Base-by-base conservation (phyloP, 2,113 vertebrate species). In the Nyctereutes procyonoides region DNA sequence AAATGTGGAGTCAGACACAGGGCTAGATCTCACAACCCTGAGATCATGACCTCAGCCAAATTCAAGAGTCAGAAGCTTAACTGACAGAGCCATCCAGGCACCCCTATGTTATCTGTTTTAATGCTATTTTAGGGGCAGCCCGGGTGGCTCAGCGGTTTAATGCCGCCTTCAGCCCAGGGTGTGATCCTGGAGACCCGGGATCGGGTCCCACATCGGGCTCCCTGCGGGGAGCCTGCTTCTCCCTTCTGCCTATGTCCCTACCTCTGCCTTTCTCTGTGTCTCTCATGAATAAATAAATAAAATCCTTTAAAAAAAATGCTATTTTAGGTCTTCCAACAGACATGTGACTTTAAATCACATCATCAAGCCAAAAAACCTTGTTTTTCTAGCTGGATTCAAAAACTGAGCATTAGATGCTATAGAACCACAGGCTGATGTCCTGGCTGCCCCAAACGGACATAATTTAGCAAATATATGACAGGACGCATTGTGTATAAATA, bases 291-390 rank as follows among this genome's bases (percentile, higher is more conserved):
- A n/a, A n/a, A n/a, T n/a, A n/a, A n/a, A n/a, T n/a, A n/a, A n/a
- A n/a, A n/a, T n/a, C n/a, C n/a, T n/a, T n/a, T n/a, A n/a, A n/a
- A n/a, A n/a, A n/a, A n/a, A 60, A 62, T 35, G 20, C 35, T 80
- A 80, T 65, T 71, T 96, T 94, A 62, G 80, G 87, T 65, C 26
- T 87, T 82, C 53, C 74, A 63, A 97, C 81, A 91, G 76, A 43
- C 63, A 48, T 10, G 4, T 26, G 43, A 69, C 63, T 96, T 79
- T 90, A 69, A 76, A 71, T 76, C n/a, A 91, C 9, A 38, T 20
- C 73, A 86, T 55, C 63, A 55, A 48, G 28, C 90, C 60, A 80
- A 92, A 48, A 74, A 71, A 84, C 62, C 10, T n/a, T 19, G 11
- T 63, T 90, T 95, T 85, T 53, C 77, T 32, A 69, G 88, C 28